A percentile compares a stretch with the other conserved stretches of the same genome.
Conservation (phyloP, 2,888 invertebrate genomes). For the Ochropleura plecta region DNA sequence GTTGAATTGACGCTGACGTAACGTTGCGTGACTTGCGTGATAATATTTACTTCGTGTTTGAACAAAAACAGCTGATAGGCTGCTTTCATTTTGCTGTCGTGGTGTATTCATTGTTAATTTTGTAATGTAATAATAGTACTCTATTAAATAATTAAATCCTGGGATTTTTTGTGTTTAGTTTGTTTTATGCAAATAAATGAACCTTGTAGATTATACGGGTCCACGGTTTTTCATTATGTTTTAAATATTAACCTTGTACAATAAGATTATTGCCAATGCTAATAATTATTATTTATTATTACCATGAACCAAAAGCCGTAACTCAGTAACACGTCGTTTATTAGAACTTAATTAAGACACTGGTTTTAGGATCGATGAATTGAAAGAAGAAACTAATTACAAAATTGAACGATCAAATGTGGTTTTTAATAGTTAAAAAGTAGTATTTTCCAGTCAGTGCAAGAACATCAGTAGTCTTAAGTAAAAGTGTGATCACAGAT, state of each 20-base stretch:
- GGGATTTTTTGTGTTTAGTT: too few species aligned
- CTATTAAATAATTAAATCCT: neutral
- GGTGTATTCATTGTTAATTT: neutral
- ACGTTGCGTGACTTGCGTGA: constrained; percentile 1
- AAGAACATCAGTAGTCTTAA: neutral
- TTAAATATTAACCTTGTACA: too few species aligned
- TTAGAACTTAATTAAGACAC: neutral
- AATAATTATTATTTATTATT: neutral
- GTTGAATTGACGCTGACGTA: neutral
- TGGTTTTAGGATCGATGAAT: too few species aligned
- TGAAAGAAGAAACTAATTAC: too few species aligned
- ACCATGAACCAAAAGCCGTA: constrained; percentile 1
- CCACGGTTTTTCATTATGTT: neutral
- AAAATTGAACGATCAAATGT: neutral
- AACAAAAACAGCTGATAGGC: constrained; percentile 13
- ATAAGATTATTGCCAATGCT: constrained; percentile 16
- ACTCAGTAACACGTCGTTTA: neutral
- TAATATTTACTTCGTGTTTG: neutral
- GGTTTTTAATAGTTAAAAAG: neutral
- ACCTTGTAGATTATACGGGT: neutral
- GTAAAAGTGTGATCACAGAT: neutral
- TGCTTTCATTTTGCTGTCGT: neutral
- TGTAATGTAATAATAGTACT: neutral
- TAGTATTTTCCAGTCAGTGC: neutral
- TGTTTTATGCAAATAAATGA: neutral